phyloP scores from a whole-genome alignment of 2,888 invertebrate species.

The Sarcophaga carnaria region DNA sequence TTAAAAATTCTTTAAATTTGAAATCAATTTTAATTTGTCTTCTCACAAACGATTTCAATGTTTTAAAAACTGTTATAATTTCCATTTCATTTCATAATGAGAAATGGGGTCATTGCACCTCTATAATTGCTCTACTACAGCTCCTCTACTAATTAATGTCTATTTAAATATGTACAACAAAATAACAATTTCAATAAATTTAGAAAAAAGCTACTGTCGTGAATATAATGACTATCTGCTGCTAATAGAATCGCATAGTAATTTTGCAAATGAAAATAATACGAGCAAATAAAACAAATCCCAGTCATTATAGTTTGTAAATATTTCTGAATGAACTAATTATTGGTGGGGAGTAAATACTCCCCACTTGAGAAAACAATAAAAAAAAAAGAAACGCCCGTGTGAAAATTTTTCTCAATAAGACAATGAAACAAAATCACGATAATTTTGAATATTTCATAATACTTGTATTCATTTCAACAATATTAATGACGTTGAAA shows the following conservation, averaged over 20 bases:
- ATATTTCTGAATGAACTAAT: neutral
- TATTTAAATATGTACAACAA: neutral
- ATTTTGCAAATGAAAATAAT: no score
- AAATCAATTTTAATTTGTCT: no score
- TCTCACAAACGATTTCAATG: no score
- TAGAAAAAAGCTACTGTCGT: no score
- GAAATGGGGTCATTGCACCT: conserved; percentile 54
- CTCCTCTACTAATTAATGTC: conserved; percentile 21
- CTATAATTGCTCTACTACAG: conserved; percentile 11
- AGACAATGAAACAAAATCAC: neutral
- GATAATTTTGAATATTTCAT: neutral
- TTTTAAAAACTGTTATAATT: no score
- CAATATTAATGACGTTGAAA: neutral
- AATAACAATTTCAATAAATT: conserved; percentile 22
- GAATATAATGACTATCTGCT: no score
- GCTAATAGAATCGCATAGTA: no score
- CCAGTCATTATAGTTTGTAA: neutral
- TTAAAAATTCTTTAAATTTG: no score
- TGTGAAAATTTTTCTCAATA: conserved; percentile 38
- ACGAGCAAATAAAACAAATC: neutral
- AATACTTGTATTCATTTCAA: neutral
- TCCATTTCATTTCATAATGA: no score
- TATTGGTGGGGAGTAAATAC: neutral
- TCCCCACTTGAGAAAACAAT: neutral
- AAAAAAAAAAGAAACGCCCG: conserved; percentile 1